A percentile compares a stretch with the other conserved stretches of the same genome.
These are phyloP conservation scores for Steatornis caripensis DNA, from an alignment of 2,113 vertebrate genomes.

Conservation along the genomic window DNA sequence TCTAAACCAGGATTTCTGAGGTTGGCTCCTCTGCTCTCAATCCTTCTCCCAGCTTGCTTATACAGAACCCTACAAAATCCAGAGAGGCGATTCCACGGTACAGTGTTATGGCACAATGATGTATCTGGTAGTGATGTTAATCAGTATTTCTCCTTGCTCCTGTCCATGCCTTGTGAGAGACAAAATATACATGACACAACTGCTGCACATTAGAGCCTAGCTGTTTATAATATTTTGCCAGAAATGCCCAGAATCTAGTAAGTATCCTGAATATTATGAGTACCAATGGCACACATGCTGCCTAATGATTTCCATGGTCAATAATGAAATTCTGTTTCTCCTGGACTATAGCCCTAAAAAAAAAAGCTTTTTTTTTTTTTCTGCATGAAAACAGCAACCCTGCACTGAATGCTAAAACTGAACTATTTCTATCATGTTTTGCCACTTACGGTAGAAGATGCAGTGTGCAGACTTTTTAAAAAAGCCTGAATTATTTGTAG, in stretches of 20 bases:
- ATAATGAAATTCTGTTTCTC: neutral
- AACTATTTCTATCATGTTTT: neutral
- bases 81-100: neutral
- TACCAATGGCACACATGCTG: neutral
- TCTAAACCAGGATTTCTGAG: neutral
- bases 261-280: neutral
- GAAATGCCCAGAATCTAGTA: neutral
- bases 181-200: neutral
- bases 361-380: neutral
- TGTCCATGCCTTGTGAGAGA: neutral
- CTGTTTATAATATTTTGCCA: neutral
- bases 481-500: neutral
- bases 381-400: neutral
- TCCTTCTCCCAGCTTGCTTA: neutral
- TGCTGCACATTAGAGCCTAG: neutral
- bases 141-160: neutral
- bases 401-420: neutral
- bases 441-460: neutral
- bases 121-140: neutral
- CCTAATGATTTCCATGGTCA: neutral
- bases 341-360: neutral
- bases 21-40: neutral
- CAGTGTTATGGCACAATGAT: neutral
- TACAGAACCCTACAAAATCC: neutral
- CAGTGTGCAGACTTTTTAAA: neutral